Evolutionary conservation across 2,888 invertebrate genomes (phyloP).

Genomic region (Agonopterix subpropinquella): DNA sequence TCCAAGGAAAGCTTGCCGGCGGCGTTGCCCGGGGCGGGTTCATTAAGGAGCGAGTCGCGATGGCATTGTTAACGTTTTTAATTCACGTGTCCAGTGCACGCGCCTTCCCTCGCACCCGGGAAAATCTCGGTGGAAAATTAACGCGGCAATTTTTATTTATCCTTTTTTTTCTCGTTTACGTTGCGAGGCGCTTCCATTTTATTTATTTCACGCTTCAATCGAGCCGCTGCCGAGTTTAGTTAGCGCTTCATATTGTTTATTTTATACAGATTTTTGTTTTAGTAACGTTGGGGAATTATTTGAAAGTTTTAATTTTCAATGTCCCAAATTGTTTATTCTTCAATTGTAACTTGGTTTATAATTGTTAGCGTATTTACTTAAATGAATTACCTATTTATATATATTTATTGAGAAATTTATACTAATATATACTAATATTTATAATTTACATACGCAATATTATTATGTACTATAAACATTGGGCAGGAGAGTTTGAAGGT

Average conservation of each 20-base stretch:
- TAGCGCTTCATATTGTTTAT: slow-evolving; percentile 46
- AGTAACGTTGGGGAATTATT: background rate
- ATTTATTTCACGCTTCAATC: slow-evolving; percentile 70
- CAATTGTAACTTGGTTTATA: no score
- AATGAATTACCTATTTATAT: no score
- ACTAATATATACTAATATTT: no score
- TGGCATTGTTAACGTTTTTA: slow-evolving; percentile 71
- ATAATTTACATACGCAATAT: no score
- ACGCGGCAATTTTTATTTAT: slow-evolving; percentile 61
- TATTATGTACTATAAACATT: no score
- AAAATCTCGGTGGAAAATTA: slow-evolving; percentile 74
- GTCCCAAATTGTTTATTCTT: background rate
- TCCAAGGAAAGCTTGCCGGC: slow-evolving; percentile 17
- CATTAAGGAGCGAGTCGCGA: slow-evolving; percentile 63
- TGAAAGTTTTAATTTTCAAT: background rate
- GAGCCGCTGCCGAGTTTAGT: slow-evolving; percentile 50
- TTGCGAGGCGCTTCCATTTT: slow-evolving; percentile 53
- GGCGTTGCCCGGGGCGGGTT: slow-evolving; percentile 30
- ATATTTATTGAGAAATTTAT: no score
- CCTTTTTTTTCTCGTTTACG: slow-evolving; percentile 51
- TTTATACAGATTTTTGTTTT: slow-evolving; percentile 21
- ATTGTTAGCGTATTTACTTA: no score
- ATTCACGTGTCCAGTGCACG: slow-evolving; percentile 73
- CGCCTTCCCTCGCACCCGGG: slow-evolving; percentile 46
- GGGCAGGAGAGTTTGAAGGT: no score